These are phyloP conservation scores for Ginglymostoma cirratum DNA, from an alignment of 2,113 vertebrate species.

Conservation along the genomic window DNA sequence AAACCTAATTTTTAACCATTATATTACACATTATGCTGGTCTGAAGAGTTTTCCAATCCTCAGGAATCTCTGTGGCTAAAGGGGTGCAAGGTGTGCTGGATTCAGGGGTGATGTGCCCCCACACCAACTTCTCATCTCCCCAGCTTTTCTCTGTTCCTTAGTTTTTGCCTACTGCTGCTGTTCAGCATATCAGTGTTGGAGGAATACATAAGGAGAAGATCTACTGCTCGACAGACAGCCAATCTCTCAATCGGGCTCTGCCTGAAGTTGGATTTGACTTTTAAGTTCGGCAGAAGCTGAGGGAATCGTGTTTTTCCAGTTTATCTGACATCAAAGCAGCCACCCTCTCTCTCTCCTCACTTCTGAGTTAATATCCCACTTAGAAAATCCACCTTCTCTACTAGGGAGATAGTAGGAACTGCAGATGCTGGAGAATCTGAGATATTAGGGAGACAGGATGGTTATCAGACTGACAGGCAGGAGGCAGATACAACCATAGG, in stretches of 20 bases:
- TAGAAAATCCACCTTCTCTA: constrained; percentile 64
- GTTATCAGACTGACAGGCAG: constrained; percentile 62
- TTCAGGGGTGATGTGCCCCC: too few species aligned
- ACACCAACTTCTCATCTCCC: background rate
- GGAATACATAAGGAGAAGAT: too few species aligned
- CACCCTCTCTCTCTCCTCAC: background rate
- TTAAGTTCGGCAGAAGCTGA: background rate
- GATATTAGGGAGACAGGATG: constrained; percentile 59
- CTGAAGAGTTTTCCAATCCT: too few species aligned
- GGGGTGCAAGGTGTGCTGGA: too few species aligned
- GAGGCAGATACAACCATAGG: constrained; percentile 65
- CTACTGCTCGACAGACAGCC: background rate
- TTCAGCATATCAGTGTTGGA: too few species aligned
- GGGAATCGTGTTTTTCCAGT: background rate
- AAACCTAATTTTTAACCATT: too few species aligned
- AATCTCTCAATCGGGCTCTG: background rate
- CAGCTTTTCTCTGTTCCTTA: background rate
- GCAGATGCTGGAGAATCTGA: too few species aligned
- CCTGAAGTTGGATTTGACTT: background rate
- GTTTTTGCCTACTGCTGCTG: background rate
- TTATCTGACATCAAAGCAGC: background rate
- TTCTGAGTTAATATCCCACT: background rate
- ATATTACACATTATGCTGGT: too few species aligned
- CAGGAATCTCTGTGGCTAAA: too few species aligned
- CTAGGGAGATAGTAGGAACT: constrained; percentile 48